A percentile compares a stretch with the other conserved stretches of the same genome.
Conservation (phyloP, 2,888 invertebrate genomes). For the Biston betularia region DNA sequence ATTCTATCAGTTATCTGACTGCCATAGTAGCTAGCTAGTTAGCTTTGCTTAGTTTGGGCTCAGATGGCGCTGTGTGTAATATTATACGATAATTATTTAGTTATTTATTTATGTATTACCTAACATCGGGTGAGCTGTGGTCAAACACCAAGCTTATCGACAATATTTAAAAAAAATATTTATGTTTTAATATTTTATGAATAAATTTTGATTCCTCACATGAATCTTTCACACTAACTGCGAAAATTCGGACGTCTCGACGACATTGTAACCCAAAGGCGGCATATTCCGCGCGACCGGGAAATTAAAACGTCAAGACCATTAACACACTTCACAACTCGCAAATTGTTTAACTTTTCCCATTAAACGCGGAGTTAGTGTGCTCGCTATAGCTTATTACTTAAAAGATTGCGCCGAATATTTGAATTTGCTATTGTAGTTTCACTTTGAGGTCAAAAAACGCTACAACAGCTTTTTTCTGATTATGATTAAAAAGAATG, state of each 20-base stretch:
- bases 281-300: slow-evolving; percentile 46
- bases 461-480: not conserved
- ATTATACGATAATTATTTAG: no score
- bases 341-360: slow-evolving; percentile 74
- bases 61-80: no score
- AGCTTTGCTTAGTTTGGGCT: no score
- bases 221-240: slow-evolving; percentile 4
- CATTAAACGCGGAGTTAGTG: slow-evolving; percentile 61
- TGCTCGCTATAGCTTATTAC: slow-evolving; percentile 55
- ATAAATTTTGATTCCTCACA: not conserved
- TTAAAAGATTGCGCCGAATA: slow-evolving; percentile 44
- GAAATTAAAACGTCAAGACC: slow-evolving; percentile 73
- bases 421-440: slow-evolving; percentile 32
- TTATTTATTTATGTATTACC: no score
- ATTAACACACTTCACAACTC: slow-evolving; percentile 66
- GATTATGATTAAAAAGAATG: no score
- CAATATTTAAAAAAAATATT: no score
- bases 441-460: slow-evolving; percentile 12
- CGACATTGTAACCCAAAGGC: slow-evolving; percentile 30
- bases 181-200: no score
- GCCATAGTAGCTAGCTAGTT: no score
- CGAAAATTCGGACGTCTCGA: slow-evolving; percentile 8
- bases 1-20: no score
- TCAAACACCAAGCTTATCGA: no score
- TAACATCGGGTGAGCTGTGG: no score